Percentiles rank a stretch among this genome's conserved stretches.
phyloP scores from a whole-genome alignment of 2,113 vertebrate genomes.

The Thermophis baileyi region DNA sequence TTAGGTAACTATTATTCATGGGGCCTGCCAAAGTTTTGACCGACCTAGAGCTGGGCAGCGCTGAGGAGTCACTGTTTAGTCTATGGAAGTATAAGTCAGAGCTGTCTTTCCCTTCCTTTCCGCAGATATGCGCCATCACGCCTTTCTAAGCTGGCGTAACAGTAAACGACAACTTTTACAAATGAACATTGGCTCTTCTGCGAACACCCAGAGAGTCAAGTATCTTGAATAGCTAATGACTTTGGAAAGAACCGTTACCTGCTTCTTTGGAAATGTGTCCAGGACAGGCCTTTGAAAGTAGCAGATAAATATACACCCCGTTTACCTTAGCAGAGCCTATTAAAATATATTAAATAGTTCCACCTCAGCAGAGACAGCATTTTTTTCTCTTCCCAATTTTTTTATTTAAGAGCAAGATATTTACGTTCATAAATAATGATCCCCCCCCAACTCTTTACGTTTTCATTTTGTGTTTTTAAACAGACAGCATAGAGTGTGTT shows the following conservation, averaged over 20 bases:
- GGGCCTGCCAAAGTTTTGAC: slow-evolving; percentile 11
- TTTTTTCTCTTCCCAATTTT: slow-evolving; percentile 24
- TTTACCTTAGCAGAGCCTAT: slow-evolving; percentile 35
- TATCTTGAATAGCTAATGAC: neutral
- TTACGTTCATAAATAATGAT: neutral
- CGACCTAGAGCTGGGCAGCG: slow-evolving; percentile 17
- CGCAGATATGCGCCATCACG: neutral
- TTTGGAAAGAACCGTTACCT: slow-evolving; percentile 43
- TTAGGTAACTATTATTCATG: slow-evolving; percentile 36
- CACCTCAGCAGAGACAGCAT: slow-evolving; percentile 12
- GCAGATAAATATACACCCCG: slow-evolving; percentile 32
- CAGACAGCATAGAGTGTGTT: neutral
- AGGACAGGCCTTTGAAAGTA: slow-evolving; percentile 23
- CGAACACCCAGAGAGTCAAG: slow-evolving; percentile 40
- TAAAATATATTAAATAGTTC: slow-evolving; percentile 32
- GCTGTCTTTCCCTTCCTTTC: slow-evolving; percentile 32
- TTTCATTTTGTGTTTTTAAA: neutral
- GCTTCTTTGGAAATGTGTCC: slow-evolving; percentile 41
- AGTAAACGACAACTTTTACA: slow-evolving; percentile 35
- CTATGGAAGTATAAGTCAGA: slow-evolving; percentile 39
- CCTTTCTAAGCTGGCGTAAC: slow-evolving; percentile 40
- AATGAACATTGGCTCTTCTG: slow-evolving; percentile 22
- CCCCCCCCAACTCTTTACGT: neutral
- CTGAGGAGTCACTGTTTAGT: slow-evolving; percentile 51
- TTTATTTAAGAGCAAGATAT: neutral